Evolutionary conservation across 2,888 invertebrate species (phyloP).

Genomic region (Heliconius erato): DNA sequence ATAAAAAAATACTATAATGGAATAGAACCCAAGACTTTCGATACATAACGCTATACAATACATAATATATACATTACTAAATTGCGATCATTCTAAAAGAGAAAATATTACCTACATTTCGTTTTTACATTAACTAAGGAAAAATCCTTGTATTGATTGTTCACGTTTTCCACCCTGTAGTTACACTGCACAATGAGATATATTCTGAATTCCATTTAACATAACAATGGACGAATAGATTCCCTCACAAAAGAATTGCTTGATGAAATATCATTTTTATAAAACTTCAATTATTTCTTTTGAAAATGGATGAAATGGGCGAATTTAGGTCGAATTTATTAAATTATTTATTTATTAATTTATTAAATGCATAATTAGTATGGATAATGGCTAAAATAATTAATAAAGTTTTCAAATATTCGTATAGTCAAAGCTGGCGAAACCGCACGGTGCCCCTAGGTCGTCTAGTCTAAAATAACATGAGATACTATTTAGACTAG

Average conservation of each 20-base stretch:
- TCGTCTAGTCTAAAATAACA: no score
- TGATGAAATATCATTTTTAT: slow-evolving; percentile 39
- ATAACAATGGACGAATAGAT: slow-evolving; percentile 62
- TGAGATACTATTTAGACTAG: neutral
- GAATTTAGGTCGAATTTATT: neutral
- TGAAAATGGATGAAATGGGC: neutral
- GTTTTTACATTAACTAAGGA: neutral
- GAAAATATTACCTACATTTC: neutral
- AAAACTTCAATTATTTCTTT: slow-evolving; percentile 18
- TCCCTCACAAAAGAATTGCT: slow-evolving; percentile 56
- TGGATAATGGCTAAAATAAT: no score
- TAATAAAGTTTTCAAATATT: no score
- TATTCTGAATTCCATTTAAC: slow-evolving; percentile 70
- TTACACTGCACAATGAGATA: slow-evolving; percentile 47
- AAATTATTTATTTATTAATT: neutral
- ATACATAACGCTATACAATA: no score
- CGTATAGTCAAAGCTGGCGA: no score
- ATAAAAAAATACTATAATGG: no score
- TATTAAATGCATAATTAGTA: neutral
- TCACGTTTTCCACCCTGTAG: slow-evolving; percentile 15
- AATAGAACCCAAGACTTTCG: no score
- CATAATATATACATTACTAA: neutral
- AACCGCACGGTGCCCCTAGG: no score
- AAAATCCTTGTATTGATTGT: slow-evolving; percentile 3
- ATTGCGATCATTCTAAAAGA: neutral